Percentiles rank a stretch among this genome's conserved stretches.
Conservation (phyloP, 1,140 invertebrate species). For the Agraylea sexmaculata region DNA sequence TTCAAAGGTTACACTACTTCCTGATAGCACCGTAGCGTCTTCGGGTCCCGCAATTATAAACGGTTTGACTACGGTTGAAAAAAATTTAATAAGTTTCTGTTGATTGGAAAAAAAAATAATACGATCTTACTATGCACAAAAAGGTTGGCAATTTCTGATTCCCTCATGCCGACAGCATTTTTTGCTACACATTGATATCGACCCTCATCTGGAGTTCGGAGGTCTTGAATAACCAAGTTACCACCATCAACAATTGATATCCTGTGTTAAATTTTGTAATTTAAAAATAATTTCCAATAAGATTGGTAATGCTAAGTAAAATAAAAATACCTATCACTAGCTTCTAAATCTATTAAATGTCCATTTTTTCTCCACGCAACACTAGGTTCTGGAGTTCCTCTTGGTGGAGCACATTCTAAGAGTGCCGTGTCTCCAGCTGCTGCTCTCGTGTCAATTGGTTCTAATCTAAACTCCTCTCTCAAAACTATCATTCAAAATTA, state of each 20-base stretch:
- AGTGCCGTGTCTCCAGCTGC: slow-evolving; percentile 70
- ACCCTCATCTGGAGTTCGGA: slow-evolving; percentile 65
- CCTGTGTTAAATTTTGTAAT: slow-evolving; percentile 35
- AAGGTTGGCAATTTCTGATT: slow-evolving; percentile 62
- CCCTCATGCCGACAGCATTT: slow-evolving; percentile 69
- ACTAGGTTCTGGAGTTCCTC: slow-evolving; percentile 69
- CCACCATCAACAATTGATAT: slow-evolving; percentile 67
- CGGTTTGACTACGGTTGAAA: slow-evolving; percentile 53
- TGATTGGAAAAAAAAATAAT: too few species aligned
- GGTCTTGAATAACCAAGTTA: slow-evolving; percentile 69
- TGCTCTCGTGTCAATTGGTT: slow-evolving; percentile 62
- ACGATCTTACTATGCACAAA: slow-evolving; percentile 66
- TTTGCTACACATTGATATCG: slow-evolving; percentile 74
- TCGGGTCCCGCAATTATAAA: slow-evolving; percentile 67
- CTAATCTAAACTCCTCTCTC: slow-evolving; percentile 69
- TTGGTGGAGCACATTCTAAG: slow-evolving; percentile 72
- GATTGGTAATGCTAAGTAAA: too few species aligned
- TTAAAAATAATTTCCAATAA: too few species aligned
- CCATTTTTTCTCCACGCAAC: slow-evolving; percentile 75
- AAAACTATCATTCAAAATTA: too few species aligned
- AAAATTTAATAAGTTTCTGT: neutral
- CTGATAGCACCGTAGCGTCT: slow-evolving; percentile 57
- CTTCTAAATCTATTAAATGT: slow-evolving; percentile 54
- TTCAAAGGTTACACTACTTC: slow-evolving; percentile 64
- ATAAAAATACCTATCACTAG: slow-evolving; percentile 34